Conservation (phyloP, 2,113 vertebrate genomes). For the Carassius carassius region DNA sequence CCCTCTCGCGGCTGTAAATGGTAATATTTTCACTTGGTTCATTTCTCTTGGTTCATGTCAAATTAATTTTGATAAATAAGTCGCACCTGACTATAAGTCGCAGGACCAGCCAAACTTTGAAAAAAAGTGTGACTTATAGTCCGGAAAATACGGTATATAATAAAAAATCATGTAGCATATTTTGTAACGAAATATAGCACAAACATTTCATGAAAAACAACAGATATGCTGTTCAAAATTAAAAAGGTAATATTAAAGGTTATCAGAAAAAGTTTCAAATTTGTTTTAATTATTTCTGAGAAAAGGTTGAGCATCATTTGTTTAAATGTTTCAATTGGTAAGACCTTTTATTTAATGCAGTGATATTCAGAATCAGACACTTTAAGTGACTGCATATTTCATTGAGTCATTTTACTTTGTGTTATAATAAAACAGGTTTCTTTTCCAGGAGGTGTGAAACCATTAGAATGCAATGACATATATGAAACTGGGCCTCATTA, state of each 20-base stretch:
- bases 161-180: no score
- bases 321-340: not conserved
- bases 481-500: conserved; percentile 39
- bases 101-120: no score
- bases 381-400: not conserved
- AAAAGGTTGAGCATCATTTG: not conserved
- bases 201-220: no score
- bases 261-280: not conserved
- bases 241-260: not conserved
- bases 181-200: no score
- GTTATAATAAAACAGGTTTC: not conserved
- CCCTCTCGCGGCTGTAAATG: no score
- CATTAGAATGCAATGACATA: conserved; percentile 4
- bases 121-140: no score
- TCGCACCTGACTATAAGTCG: no score
- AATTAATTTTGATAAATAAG: no score
- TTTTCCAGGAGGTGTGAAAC: not conserved
- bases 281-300: not conserved
- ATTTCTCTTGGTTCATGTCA: no score
- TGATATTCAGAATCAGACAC: not conserved
- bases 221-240: not conserved
- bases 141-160: no score
- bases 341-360: not conserved
- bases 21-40: no score
- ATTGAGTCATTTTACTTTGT: not conserved